Evolutionary conservation across 2,797 vertebrate species (phyloP).

Genomic region (Basileuterus tristriatus): DNA sequence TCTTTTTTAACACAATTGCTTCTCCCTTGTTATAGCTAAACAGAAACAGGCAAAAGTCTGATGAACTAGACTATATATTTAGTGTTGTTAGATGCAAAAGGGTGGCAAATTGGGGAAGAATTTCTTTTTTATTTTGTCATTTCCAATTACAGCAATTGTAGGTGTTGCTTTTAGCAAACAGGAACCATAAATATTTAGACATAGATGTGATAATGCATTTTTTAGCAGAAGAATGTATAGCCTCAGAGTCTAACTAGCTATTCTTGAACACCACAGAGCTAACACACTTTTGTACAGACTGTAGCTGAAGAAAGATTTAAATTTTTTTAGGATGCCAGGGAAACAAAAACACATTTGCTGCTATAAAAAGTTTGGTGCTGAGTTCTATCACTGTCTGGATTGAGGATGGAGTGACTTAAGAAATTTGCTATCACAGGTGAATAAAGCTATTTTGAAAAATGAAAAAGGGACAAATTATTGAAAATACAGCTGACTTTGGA

Average conservation of each 20-base stretch:
- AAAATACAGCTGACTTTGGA: background rate
- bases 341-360: background rate
- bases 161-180: conserved; percentile 32
- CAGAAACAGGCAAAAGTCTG: background rate
- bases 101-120: background rate
- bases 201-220: background rate
- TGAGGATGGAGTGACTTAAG: background rate
- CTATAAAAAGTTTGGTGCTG: background rate
- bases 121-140: background rate
- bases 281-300: background rate
- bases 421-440: background rate
- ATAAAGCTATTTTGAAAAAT: background rate
- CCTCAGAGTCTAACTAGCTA: background rate
- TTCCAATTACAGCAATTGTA: background rate
- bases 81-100: background rate
- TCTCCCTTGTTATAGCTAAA: background rate
- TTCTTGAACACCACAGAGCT: background rate
- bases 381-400: background rate
- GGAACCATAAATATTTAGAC: conserved; percentile 50
- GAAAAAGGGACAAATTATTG: background rate
- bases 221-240: background rate
- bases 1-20: background rate
- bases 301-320: background rate
- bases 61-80: background rate
- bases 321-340: background rate